Evolutionary conservation across 2,113 vertebrate species (phyloP).

Genomic region (Leptobrachium ailaonicum): DNA sequence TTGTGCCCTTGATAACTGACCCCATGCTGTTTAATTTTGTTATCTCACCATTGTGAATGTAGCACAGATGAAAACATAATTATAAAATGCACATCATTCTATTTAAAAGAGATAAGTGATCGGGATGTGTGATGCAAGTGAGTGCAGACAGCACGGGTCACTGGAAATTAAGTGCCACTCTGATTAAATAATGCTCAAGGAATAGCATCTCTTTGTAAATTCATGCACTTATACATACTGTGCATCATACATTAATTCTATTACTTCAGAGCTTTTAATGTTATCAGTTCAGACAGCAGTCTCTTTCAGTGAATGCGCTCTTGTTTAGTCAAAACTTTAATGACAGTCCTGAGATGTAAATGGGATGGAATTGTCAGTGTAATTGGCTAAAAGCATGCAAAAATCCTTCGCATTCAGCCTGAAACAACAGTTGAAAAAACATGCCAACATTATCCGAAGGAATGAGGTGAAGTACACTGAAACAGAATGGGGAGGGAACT

Average conservation of each 20-base stretch:
- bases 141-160: constrained; percentile 35
- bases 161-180: constrained; percentile 15
- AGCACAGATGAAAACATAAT: constrained; percentile 5
- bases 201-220: constrained; percentile 15
- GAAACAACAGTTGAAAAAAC: constrained; percentile 41
- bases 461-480: not conserved
- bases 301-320: constrained; percentile 27
- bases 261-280: constrained; percentile 39
- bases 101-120: constrained; percentile 10
- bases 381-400: constrained; percentile 45
- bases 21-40: constrained; percentile 8
- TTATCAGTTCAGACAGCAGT: constrained; percentile 40
- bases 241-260: constrained; percentile 34
- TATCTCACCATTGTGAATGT: not conserved
- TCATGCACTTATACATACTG: constrained; percentile 18
- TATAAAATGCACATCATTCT: constrained; percentile 24
- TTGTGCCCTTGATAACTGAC: not conserved
- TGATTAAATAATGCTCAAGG: constrained; percentile 24
- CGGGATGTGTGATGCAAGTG: constrained; percentile 18
- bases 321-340: constrained; percentile 40
- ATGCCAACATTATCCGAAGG: constrained; percentile 34
- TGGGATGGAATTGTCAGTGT: constrained; percentile 38
- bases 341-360: constrained; percentile 44
- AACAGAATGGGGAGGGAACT: constrained; percentile 1
- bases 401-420: constrained; percentile 36